These are phyloP conservation scores for Dexiosoma caninum DNA, from an alignment of 2,888 invertebrate species.

Conservation along the genomic window DNA sequence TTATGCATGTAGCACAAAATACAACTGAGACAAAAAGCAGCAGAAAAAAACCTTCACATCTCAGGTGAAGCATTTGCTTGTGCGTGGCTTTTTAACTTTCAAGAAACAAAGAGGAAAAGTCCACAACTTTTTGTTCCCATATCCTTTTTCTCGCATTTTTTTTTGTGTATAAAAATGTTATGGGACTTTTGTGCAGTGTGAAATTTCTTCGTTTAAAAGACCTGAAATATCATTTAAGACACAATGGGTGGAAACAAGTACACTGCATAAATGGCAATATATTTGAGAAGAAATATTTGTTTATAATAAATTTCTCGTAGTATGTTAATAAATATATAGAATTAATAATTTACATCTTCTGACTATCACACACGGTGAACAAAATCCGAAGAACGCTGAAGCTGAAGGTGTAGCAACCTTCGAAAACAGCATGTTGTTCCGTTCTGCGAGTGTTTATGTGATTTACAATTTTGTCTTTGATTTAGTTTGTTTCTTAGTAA, in stretches of 20 bases:
- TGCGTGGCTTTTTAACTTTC: conserved; percentile 59
- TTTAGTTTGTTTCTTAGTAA: no score
- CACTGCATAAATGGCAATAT: no score
- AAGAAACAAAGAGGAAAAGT: conserved; percentile 9
- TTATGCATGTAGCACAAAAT: conserved; percentile 48
- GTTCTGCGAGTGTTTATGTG: no score
- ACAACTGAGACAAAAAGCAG: conserved; percentile 39
- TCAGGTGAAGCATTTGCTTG: conserved; percentile 51
- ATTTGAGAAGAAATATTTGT: no score
- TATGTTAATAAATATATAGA: no score
- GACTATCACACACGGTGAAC: no score
- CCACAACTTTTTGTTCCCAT: conserved; percentile 25
- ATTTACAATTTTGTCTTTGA: no score
- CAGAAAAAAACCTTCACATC: conserved; percentile 23
- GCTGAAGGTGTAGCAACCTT: no score
- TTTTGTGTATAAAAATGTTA: not conserved
- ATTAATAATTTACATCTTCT: no score
- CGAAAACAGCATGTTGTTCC: no score
- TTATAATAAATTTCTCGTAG: no score
- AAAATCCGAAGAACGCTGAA: no score
- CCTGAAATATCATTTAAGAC: not conserved
- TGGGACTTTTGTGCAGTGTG: not conserved
- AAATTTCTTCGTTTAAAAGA: conserved; percentile 9
- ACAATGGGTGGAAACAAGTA: not conserved
- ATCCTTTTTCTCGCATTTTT: not conserved